Evolutionary conservation across 2,113 vertebrate genomes (phyloP).

Genomic region (Hylia prasina): DNA sequence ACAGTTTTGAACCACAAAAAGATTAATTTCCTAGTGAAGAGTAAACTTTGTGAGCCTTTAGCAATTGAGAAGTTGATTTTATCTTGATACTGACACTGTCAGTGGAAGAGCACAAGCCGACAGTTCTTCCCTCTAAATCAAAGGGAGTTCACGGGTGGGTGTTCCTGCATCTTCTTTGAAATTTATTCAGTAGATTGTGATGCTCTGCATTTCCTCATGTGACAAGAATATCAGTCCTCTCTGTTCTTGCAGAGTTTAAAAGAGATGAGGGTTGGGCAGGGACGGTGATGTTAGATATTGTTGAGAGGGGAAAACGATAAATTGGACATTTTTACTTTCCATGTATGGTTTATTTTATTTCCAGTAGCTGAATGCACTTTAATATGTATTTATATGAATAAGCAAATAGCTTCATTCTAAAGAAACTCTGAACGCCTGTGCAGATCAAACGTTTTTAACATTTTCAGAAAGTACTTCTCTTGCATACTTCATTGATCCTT

Average conservation of each 20-base stretch:
- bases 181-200: neutral
- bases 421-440: neutral
- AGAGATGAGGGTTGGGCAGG: neutral
- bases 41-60: neutral
- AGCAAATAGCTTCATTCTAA: neutral
- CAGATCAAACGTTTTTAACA: neutral
- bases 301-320: neutral
- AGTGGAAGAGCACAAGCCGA: neutral
- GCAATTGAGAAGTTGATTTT: neutral
- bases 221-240: neutral
- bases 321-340: neutral
- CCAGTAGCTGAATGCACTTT: neutral
- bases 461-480: neutral
- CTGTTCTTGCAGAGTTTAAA: neutral
- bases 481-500: neutral
- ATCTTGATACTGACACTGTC: neutral
- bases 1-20: neutral
- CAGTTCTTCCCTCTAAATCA: neutral
- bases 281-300: neutral
- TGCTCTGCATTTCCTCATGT: neutral
- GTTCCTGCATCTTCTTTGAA: neutral
- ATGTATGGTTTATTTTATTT: neutral
- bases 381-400: neutral
- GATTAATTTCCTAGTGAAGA: neutral
- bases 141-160: neutral